These are phyloP conservation scores for Hephaestus fuliginosus DNA, from an alignment of 2,797 vertebrate genomes.

Conservation along the genomic window DNA sequence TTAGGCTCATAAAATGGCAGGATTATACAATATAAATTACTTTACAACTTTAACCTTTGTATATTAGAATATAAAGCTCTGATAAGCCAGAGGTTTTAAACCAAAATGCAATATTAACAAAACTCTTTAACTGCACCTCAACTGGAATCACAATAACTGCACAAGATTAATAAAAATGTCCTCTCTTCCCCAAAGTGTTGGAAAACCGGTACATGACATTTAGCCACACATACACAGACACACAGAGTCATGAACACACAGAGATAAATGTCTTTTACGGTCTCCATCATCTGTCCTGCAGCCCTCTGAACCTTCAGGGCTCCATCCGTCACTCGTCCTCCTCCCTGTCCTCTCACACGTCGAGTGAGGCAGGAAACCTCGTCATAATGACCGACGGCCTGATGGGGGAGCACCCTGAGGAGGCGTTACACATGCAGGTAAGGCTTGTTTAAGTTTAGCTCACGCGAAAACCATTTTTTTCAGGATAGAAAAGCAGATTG, in stretches of 20 bases:
- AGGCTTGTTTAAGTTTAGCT: background rate
- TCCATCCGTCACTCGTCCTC: slow-evolving; percentile 96
- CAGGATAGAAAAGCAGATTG: background rate
- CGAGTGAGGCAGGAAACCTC: slow-evolving; percentile 96
- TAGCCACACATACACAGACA: background rate
- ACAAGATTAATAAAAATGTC: background rate
- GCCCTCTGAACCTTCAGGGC: slow-evolving; percentile 94
- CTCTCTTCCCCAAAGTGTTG: background rate
- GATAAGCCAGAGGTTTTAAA: background rate
- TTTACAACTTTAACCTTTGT: background rate
- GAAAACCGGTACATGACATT: background rate
- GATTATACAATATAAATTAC: no score
- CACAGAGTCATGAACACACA: background rate
- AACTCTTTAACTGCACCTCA: background rate
- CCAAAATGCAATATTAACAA: background rate
- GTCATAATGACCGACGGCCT: slow-evolving; percentile 94
- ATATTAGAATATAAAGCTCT: background rate
- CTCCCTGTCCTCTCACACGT: slow-evolving; percentile 97
- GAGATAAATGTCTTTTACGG: background rate
- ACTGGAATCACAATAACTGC: background rate
- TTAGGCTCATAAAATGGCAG: background rate
- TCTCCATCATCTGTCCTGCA: slow-evolving; percentile 72
- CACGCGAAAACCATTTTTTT: background rate
- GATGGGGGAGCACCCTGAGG: slow-evolving; percentile 93
- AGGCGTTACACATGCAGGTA: slow-evolving; percentile 98